These are phyloP conservation scores for Nestor notabilis DNA, from an alignment of 2,113 vertebrate species.

Conservation along the genomic window DNA sequence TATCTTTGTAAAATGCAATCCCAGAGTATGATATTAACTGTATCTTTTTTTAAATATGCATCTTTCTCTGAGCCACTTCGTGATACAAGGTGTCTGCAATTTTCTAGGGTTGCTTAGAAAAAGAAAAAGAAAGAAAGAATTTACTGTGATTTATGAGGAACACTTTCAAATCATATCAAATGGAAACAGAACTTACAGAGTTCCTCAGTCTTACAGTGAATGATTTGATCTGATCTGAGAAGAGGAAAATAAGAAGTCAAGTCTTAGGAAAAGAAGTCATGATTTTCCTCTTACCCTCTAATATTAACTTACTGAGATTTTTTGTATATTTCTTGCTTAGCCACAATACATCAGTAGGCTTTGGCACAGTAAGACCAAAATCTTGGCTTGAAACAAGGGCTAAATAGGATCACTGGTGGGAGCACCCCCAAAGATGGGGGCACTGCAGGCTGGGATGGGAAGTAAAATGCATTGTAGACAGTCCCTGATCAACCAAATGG, in stretches of 20 bases:
- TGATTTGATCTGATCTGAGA: not conserved
- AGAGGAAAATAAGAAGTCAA: not conserved
- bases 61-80: not conserved
- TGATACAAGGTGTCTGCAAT: not conserved
- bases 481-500: not conserved
- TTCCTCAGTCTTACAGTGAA: not conserved
- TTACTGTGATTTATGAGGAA: not conserved
- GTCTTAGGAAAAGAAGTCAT: not conserved
- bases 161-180: not conserved
- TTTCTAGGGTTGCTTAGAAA: not conserved
- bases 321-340: not conserved
- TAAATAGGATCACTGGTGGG: not conserved
- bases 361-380: not conserved
- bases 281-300: not conserved
- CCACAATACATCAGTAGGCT: accelerated
- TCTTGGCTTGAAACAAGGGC: not conserved
- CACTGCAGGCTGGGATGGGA: not conserved
- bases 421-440: not conserved
- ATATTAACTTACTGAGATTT: not conserved
- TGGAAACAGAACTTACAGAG: not conserved
- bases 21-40: not conserved
- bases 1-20: not conserved
- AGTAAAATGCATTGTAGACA: not conserved
- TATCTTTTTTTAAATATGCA: not conserved
- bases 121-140: not conserved